Base-by-base conservation (phyloP, 2,797 vertebrate species). In the Anolis apletophallus region DNA sequence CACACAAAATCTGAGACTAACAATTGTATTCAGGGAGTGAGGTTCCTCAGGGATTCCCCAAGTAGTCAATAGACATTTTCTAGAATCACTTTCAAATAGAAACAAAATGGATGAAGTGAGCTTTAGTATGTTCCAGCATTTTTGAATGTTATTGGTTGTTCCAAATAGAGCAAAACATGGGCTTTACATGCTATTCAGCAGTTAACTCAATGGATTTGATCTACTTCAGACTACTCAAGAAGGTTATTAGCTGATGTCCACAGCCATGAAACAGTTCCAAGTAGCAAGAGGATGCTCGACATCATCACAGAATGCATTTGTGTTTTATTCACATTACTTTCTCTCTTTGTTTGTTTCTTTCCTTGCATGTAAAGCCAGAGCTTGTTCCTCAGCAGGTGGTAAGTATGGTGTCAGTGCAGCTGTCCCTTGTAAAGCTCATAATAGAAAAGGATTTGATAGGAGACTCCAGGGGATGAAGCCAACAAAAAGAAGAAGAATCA, bases 391-490 rank as follows among this genome's bases (percentile, higher is more conserved):
- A 0, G 0, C 0, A n/a, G 85, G 87, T 78, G 85, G 86, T 6
- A 84, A 68, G n/a, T 54, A n/a, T 3, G 0, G 9, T 5, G 87
- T 87, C 86, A 83, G 82, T 46, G 52, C 85, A 90, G 83, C 88
- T 79, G 76, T 78, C 69, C 89, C 85, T 87, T 85, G 57, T 80
- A 85, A 86, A 23, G 88, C 69, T 0, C 36, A 0, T 55, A 32
- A 16, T 77, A 85, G 87, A 82, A 92, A 84, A 34, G 50, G 76
- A 23, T 90, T 91, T 92, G 91, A 92, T 0, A 1, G 1, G 78
- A 75, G 88, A 5, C 88, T 85, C 86, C 1, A 23, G 81, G 87
- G 89, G 88, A 94, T 80, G 73, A 76, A 91, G 83, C 87, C 88
- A 86, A 61, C 64, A 88, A 90, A 90, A 92, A 10, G 12, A 11